Percentiles rank a stretch among this genome's conserved stretches.
Conservation (phyloP, 2,888 invertebrate genomes). For the Drosophila meridionalis region DNA sequence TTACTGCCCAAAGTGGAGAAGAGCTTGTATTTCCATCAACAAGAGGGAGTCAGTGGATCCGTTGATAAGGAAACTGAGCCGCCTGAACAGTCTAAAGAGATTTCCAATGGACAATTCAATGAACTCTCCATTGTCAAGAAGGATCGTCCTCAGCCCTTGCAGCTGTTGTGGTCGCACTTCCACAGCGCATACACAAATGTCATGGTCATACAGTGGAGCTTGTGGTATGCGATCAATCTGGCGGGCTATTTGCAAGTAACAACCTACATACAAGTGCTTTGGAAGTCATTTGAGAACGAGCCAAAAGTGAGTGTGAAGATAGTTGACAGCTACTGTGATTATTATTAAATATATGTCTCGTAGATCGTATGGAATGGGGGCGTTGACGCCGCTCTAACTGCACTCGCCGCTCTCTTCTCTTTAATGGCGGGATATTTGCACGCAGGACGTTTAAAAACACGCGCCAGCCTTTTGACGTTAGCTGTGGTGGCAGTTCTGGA, state of each 20-base stretch:
- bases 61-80: neutral
- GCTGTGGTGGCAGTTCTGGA: constrained; percentile 86
- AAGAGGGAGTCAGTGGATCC: constrained; percentile 1
- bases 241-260: constrained; percentile 90
- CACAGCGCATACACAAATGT: constrained; percentile 87
- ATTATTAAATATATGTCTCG: neutral
- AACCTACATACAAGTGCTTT: constrained; percentile 90
- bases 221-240: constrained; percentile 91
- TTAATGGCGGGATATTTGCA: constrained; percentile 86
- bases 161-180: constrained; percentile 87
- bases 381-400: constrained; percentile 91
- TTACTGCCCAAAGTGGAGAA: constrained; percentile 87
- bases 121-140: neutral
- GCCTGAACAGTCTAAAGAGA: neutral
- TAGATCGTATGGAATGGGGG: constrained; percentile 89
- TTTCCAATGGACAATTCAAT: neutral
- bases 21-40: constrained; percentile 88
- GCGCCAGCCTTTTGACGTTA: constrained; percentile 85
- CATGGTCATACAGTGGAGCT: constrained; percentile 90
- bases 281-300: constrained; percentile 86
- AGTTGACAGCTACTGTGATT: neutral
- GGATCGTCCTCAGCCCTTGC: constrained; percentile 46
- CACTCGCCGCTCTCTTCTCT: constrained; percentile 88
- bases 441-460: constrained; percentile 78
- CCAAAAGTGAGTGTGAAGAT: constrained; percentile 70